Conservation (phyloP, 2,888 invertebrate genomes). For the Agrochola lota region DNA sequence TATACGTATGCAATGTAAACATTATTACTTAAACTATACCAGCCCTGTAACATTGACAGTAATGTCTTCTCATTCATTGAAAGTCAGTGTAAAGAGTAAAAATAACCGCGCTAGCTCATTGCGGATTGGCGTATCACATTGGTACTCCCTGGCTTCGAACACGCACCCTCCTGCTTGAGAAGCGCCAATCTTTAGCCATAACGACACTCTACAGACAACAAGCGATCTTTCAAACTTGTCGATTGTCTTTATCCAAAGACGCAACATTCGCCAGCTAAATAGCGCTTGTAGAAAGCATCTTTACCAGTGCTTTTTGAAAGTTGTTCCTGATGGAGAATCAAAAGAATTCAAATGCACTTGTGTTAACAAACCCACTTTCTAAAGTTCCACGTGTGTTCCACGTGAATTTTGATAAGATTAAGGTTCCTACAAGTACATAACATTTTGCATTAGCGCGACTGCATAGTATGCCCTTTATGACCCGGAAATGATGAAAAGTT, state of each 20-base stretch:
- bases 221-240: background rate
- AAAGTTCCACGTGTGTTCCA: background rate
- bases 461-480: background rate
- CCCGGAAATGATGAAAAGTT: background rate
- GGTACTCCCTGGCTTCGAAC: background rate
- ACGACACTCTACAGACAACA: background rate
- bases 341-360: background rate
- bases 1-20: background rate
- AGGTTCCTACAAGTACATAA: background rate
- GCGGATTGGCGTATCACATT: background rate
- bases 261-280: background rate
- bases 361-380: background rate
- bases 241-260: background rate
- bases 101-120: background rate
- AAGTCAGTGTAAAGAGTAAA: too few species aligned
- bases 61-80: too few species aligned
- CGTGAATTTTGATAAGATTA: slow-evolving; percentile 1
- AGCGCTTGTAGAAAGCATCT: background rate
- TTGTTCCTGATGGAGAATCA: slow-evolving; percentile 2
- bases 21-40: background rate
- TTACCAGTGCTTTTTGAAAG: background rate
- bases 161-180: background rate
- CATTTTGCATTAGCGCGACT: background rate
- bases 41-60: too few species aligned
- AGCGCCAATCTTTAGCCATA: background rate